Conservation (phyloP, 2,113 vertebrate genomes). For the Daphoenositta chrysoptera region DNA sequence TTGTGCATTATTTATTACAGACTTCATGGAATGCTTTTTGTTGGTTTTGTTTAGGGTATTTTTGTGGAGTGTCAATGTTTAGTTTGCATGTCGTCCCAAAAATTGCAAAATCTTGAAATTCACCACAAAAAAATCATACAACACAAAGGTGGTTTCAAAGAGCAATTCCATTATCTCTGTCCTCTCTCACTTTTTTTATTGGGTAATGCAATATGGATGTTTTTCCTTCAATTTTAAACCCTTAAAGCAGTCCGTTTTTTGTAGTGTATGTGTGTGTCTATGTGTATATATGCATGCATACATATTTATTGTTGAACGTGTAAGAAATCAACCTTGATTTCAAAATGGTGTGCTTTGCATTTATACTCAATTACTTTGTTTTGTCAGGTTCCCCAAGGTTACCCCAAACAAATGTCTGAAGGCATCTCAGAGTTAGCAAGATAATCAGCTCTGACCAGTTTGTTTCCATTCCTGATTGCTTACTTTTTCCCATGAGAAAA, state of each 20-base stretch:
- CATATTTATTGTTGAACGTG: neutral
- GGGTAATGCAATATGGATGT: neutral
- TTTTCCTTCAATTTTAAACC: neutral
- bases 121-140: neutral
- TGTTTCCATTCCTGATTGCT: neutral
- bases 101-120: neutral
- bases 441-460: neutral
- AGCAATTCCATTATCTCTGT: neutral
- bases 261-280: neutral
- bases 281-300: neutral
- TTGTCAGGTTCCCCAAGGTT: neutral
- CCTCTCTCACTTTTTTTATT: neutral
- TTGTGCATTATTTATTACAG: neutral
- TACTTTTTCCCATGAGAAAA: constrained; percentile 39
- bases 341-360: neutral
- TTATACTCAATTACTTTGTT: neutral
- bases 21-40: neutral
- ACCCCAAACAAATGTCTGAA: neutral
- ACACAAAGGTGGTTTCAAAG: neutral
- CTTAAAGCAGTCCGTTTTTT: neutral
- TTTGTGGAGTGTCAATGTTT: neutral
- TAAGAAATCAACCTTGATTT: neutral
- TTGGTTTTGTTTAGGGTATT: neutral
- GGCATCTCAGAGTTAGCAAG: neutral
- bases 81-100: neutral